Conservation (phyloP, 2,888 invertebrate genomes). For the Mythimna pallens region DNA sequence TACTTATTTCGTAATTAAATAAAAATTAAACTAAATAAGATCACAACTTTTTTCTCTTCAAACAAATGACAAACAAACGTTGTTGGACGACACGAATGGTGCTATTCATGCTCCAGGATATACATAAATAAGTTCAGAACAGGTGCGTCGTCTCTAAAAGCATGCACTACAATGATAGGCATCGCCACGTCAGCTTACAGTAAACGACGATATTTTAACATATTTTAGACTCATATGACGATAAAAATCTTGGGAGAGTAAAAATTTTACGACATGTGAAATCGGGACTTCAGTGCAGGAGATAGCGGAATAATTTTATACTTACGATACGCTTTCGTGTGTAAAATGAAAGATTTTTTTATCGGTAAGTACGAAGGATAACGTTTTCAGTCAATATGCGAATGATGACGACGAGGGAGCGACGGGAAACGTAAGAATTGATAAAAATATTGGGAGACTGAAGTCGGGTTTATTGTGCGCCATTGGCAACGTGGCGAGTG, state of each 20-base stretch:
- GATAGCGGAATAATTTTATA: slow-evolving; percentile 79
- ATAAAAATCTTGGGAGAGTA: slow-evolving; percentile 79
- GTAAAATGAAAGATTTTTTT: slow-evolving; percentile 76
- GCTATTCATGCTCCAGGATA: slow-evolving; percentile 73
- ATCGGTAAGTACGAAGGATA: slow-evolving; percentile 69
- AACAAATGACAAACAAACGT: slow-evolving; percentile 68
- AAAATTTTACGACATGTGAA: slow-evolving; percentile 81
- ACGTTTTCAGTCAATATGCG: slow-evolving; percentile 71
- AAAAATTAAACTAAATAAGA: slow-evolving; percentile 2
- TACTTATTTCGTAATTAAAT: slow-evolving; percentile 1
- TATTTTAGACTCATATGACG: slow-evolving; percentile 73
- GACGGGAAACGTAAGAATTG: slow-evolving; percentile 52
- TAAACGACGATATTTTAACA: slow-evolving; percentile 73
- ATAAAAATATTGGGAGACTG: slow-evolving; percentile 66
- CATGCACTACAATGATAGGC: slow-evolving; percentile 77
- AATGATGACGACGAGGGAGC: slow-evolving; percentile 63
- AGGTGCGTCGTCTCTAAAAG: slow-evolving; percentile 78
- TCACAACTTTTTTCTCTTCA: slow-evolving; percentile 16
- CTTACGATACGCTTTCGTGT: slow-evolving; percentile 75
- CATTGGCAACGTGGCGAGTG: slow-evolving; percentile 76
- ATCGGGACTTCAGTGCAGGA: slow-evolving; percentile 75
- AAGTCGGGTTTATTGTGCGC: slow-evolving; percentile 73
- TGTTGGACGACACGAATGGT: slow-evolving; percentile 65
- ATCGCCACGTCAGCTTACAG: slow-evolving; percentile 69
- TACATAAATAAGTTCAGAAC: slow-evolving; percentile 79